A percentile compares a stretch with the other conserved stretches of the same genome.
Evolutionary conservation across 2,113 vertebrate species (phyloP).

Genomic region (Zeus faber): DNA sequence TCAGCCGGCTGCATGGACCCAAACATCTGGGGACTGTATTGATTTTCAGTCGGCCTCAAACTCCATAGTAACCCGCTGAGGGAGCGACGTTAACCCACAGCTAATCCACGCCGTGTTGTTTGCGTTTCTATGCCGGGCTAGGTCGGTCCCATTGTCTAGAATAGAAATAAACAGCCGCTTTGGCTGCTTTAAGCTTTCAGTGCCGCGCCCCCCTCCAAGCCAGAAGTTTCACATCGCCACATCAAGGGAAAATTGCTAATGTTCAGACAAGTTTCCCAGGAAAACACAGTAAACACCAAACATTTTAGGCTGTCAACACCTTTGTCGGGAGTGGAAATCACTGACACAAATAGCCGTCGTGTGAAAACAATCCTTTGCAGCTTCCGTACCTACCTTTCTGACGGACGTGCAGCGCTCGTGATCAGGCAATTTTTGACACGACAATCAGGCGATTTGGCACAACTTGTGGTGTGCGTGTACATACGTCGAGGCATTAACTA

Average conservation of each 20-base stretch:
- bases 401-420: slow-evolving; percentile 60
- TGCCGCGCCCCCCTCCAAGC: slow-evolving; percentile 15
- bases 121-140: not conserved
- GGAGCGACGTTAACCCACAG: slow-evolving; percentile 56
- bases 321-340: slow-evolving; percentile 52
- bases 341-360: slow-evolving; percentile 70
- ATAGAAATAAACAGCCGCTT: slow-evolving; percentile 29
- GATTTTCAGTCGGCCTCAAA: slow-evolving; percentile 28
- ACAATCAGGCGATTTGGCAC: slow-evolving; percentile 48
- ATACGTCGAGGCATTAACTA: slow-evolving; percentile 30
- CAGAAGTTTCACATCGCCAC: slow-evolving; percentile 20
- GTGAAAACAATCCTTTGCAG: slow-evolving; percentile 59
- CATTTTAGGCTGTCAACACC: slow-evolving; percentile 64
- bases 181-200: slow-evolving; percentile 50
- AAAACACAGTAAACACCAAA: slow-evolving; percentile 56
- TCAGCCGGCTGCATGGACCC: slow-evolving; percentile 50
- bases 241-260: slow-evolving; percentile 43
- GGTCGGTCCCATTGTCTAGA: no score
- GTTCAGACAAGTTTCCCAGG: slow-evolving; percentile 44
- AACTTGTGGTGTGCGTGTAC: slow-evolving; percentile 17
- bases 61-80: slow-evolving; percentile 23
- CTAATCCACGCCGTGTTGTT: slow-evolving; percentile 28
- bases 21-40: slow-evolving; percentile 70
- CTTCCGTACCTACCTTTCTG: slow-evolving; percentile 52
- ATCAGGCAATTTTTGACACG: slow-evolving; percentile 61